Evolutionary conservation across 2,888 invertebrate species (phyloP), one percentile per base, ranked within the genome.

Genomic region (Phoronis australis): DNA sequence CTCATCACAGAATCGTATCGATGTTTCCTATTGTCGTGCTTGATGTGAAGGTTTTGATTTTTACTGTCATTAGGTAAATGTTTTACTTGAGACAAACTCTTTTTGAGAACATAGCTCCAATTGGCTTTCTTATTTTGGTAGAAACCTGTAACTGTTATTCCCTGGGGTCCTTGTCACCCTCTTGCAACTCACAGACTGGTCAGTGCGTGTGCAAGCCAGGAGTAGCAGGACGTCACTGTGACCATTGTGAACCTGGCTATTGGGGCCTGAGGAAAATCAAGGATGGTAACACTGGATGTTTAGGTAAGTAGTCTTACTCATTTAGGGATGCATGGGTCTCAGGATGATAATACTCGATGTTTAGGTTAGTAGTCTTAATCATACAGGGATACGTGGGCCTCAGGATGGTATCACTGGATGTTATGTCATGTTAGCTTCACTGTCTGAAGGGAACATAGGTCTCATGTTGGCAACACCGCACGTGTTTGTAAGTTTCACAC

Each of bases 181-280:
- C 84, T 50, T 93, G 93, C 73, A 87, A 90, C 71, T 84, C 85
- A 4, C 39, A 44, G 56, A 83, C 82, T 6, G 85, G 86, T 25
- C 87, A 88, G 75, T 94, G 93, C 73, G 81, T 81, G n/a, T 93
- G 93, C 71, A 84, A 87, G 59, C 88, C 90, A 0, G 92, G 92
- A 0, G 92, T 93, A 0, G 90, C 90, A 0, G 91, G 92, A 0
- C 78, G 81, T 39, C 87, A 87, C 73, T 93, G 92, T 75, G 88
- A 93, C 74, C 52, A 68, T 4, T 93, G 93, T 74, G 85, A 90
- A 76, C 87, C 90, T 0, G 90, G 90, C 0, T 92, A 86, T 78
- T 93, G 91, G 91, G 92, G 92, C 1, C 80, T 94, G 54, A 87
- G 78, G 46, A 67, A 71, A 46, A 79, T 80, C 24, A 71, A 69